phyloP scores from a whole-genome alignment of 2,113 vertebrate genomes.

The Hystrix cristata region DNA sequence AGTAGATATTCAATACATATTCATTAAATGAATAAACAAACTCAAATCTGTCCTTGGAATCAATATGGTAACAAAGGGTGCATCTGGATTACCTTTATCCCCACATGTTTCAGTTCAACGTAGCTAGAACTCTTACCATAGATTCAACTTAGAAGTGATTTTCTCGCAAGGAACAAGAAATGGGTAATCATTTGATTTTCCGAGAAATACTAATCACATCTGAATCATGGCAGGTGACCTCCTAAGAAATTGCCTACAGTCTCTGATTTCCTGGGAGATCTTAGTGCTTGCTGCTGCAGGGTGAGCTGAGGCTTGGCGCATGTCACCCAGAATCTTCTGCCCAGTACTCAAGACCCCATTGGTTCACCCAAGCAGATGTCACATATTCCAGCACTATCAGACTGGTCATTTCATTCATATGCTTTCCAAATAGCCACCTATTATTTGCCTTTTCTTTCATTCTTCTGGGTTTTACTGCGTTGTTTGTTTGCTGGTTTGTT shows the following conservation, averaged over 20 bases:
- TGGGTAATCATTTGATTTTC: not conserved
- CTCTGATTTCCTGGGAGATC: not conserved
- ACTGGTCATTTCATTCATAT: not conserved
- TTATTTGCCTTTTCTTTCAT: not conserved
- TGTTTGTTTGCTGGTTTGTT: not conserved
- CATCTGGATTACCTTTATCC: not conserved
- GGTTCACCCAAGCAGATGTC: not conserved
- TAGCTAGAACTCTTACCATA: not conserved
- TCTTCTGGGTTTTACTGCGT: not conserved
- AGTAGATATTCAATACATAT: not conserved
- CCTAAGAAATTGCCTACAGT: not conserved
- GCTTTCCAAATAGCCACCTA: not conserved
- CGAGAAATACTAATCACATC: not conserved
- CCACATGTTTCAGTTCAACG: not conserved
- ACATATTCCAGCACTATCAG: not conserved
- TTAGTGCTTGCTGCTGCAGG: not conserved
- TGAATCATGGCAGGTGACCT: not conserved
- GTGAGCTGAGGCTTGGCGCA: not conserved
- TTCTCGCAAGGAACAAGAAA: not conserved
- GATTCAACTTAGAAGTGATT: conserved; percentile 14
- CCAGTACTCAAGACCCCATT: not conserved
- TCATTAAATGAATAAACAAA: not conserved
- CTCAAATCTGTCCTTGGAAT: not conserved
- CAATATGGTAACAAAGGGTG: not conserved
- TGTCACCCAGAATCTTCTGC: not conserved